phyloP scores from a whole-genome alignment of 2,797 vertebrate genomes.

The Danio albolineatus region DNA sequence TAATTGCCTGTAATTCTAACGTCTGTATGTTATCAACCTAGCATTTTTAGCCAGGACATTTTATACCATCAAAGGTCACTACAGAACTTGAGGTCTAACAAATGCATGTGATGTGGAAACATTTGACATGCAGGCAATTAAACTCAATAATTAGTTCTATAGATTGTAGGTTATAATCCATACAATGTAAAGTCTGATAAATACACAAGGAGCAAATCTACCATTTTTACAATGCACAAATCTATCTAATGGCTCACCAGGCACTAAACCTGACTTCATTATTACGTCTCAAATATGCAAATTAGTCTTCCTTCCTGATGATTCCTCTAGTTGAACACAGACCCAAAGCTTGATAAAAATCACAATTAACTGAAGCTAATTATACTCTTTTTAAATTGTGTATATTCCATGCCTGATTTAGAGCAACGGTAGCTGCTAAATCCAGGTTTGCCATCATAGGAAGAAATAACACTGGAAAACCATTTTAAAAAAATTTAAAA shows the following conservation, averaged over 20 bases:
- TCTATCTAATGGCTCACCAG: not conserved
- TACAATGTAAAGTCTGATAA: not conserved
- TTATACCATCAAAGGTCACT: slow-evolving; percentile 4
- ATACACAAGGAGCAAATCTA: not conserved
- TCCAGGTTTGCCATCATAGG: not conserved
- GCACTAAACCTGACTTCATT: not conserved
- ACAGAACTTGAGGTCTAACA: not conserved
- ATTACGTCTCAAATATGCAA: not conserved
- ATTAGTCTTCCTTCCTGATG: slow-evolving; percentile 9
- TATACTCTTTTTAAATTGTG: not conserved
- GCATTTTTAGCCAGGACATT: slow-evolving; percentile 4
- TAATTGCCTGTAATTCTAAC: slow-evolving; percentile 47
- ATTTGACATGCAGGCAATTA: not conserved
- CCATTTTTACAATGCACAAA: not conserved
- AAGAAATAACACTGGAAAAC: not conserved
- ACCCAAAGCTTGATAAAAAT: not conserved
- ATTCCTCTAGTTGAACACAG: slow-evolving; percentile 7
- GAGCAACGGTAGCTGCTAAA: not conserved
- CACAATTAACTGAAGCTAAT: slow-evolving; percentile 18
- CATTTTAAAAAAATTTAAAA: too few relatives aligned
- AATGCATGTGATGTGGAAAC: not conserved
- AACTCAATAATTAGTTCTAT: not conserved
- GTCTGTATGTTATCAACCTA: slow-evolving; percentile 37
- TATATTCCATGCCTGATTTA: not conserved
- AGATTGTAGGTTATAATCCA: too few relatives aligned